Conservation (phyloP, 1,140 invertebrate genomes). For the Kradibia gibbosae region DNA sequence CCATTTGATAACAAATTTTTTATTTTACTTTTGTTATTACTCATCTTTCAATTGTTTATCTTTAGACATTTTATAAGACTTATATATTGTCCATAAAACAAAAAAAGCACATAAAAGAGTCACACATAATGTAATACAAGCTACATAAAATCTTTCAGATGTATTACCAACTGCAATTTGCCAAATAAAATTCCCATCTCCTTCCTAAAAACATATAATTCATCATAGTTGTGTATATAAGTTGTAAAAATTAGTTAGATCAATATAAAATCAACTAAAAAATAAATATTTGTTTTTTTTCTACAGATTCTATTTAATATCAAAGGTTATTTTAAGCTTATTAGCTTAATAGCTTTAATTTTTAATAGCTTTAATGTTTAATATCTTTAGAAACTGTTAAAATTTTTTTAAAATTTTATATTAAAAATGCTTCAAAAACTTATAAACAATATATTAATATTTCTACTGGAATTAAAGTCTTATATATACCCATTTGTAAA, state of each 20-base stretch:
- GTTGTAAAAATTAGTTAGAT: not conserved
- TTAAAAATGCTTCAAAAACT: no score
- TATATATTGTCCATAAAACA: constrained; percentile 53
- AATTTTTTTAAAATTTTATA: no score
- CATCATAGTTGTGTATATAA: no score
- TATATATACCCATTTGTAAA: constrained; percentile 58
- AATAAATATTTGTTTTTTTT: not conserved
- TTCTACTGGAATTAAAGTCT: not conserved
- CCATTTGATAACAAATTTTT: constrained; percentile 20
- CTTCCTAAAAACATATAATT: constrained; percentile 57
- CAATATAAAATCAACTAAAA: not conserved
- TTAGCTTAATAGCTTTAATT: no score
- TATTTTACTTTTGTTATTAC: constrained; percentile 32
- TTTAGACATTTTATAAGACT: constrained; percentile 37
- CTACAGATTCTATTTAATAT: not conserved
- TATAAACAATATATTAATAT: not conserved
- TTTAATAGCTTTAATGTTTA: no score
- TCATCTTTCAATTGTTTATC: constrained; percentile 44
- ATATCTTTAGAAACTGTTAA: no score
- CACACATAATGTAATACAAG: constrained; percentile 54
- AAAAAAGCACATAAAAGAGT: constrained; percentile 55
- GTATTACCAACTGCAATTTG: constrained; percentile 62
- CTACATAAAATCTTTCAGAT: constrained; percentile 49
- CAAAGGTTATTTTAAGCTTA: no score
- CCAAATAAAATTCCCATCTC: constrained; percentile 58